These are phyloP conservation scores for Spinibarbus caldwelli DNA, from an alignment of 2,797 vertebrate genomes.

Conservation along the genomic window DNA sequence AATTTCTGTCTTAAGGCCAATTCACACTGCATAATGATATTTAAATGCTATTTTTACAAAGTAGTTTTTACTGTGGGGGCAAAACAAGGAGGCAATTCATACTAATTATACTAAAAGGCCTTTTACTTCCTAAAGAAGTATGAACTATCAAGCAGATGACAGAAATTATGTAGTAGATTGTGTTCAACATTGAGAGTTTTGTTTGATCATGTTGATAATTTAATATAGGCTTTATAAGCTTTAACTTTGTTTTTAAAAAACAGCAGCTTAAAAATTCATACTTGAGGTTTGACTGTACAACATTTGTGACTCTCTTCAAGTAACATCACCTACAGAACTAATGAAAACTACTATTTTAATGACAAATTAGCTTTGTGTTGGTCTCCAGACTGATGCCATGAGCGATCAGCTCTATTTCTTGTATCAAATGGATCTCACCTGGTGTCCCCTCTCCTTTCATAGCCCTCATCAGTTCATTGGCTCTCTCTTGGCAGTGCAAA, in stretches of 20 bases:
- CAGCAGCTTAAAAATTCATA: not conserved
- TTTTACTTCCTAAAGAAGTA: not conserved
- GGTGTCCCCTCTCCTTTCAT: constrained; percentile 93
- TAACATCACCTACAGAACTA: not conserved
- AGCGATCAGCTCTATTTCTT: not conserved
- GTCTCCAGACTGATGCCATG: not conserved
- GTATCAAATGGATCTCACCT: constrained; percentile 76
- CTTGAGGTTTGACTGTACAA: not conserved
- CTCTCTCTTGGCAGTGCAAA: constrained; percentile 95
- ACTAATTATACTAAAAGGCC: not conserved
- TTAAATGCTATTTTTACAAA: not conserved
- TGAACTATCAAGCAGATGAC: not conserved
- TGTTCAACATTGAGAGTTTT: not conserved
- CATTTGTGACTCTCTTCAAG: not conserved
- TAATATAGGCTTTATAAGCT: not conserved
- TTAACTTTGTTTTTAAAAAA: not conserved
- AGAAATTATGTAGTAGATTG: not conserved
- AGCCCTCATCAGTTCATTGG: constrained; percentile 94
- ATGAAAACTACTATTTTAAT: not conserved
- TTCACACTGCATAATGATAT: not conserved
- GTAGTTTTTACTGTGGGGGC: not conserved
- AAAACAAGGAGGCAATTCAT: not conserved
- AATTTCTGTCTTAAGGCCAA: too few species aligned
- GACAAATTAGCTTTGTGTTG: not conserved
- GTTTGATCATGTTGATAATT: not conserved